Conservation (phyloP, 2,888 invertebrate genomes). For the Philereme transversata region DNA sequence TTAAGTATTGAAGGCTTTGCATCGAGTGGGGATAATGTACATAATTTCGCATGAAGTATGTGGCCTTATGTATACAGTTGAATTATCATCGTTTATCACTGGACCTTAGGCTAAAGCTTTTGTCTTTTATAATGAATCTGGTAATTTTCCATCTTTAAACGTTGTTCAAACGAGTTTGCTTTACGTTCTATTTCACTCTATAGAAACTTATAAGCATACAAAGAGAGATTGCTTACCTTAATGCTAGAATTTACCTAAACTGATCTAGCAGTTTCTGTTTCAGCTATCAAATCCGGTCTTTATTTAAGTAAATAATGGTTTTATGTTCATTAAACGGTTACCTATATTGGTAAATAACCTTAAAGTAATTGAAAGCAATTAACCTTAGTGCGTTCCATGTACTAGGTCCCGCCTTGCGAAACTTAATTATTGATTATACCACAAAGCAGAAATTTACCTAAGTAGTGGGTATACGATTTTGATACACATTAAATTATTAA, state of each 20-base stretch:
- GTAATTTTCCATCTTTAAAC: no score
- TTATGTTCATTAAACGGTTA: slow-evolving; percentile 18
- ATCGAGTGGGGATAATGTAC: slow-evolving; percentile 20
- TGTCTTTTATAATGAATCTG: no score
- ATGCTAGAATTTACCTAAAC: neutral
- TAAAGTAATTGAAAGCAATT: slow-evolving; percentile 25
- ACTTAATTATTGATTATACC: slow-evolving; percentile 10
- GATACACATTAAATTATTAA: neutral
- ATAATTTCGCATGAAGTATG: slow-evolving; percentile 27
- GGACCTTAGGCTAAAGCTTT: neutral
- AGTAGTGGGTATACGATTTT: neutral
- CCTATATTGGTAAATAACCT: slow-evolving; percentile 18
- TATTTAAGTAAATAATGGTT: slow-evolving; percentile 12
- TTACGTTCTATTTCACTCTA: no score
- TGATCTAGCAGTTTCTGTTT: neutral
- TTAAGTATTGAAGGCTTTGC: slow-evolving; percentile 35
- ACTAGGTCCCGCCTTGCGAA: slow-evolving; percentile 10
- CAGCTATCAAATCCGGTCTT: neutral
- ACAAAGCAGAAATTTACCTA: slow-evolving; percentile 1
- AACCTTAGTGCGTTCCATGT: slow-evolving; percentile 19
- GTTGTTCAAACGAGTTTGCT: no score
- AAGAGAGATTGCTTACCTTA: neutral
- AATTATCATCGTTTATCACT: slow-evolving; percentile 18
- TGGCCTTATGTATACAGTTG: slow-evolving; percentile 22
- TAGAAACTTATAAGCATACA: no score